Evolutionary conservation across 2,888 invertebrate genomes (phyloP).

Genomic region (Microchrysa polita): DNA sequence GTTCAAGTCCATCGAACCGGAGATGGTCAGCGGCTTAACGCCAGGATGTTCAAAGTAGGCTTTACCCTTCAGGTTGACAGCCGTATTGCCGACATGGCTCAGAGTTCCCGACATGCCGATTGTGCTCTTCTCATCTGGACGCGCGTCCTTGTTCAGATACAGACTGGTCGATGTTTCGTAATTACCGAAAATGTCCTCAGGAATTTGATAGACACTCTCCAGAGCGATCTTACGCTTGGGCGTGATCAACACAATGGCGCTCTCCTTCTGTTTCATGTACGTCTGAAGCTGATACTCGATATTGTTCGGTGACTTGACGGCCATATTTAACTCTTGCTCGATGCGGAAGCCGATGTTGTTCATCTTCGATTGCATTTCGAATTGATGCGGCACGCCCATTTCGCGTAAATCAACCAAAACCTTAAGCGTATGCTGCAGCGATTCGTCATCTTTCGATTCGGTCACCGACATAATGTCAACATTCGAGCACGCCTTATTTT

Average conservation of each 20-base stretch:
- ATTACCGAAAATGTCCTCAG: conserved; percentile 68
- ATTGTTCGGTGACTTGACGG: conserved; percentile 74
- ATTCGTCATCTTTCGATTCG: conserved; percentile 55
- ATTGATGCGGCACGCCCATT: conserved; percentile 78
- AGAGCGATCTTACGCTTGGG: conserved; percentile 75
- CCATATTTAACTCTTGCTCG: conserved; percentile 77
- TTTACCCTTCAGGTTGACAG: conserved; percentile 67
- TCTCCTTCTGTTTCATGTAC: conserved; percentile 72
- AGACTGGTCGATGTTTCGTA: conserved; percentile 72
- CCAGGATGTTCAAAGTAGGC: conserved; percentile 75
- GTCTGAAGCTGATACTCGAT: conserved; percentile 77
- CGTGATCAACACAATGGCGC: conserved; percentile 72
- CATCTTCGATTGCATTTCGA: conserved; percentile 75
- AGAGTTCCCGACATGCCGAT: conserved; percentile 68
- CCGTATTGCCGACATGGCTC: conserved; percentile 65
- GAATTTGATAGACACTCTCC: conserved; percentile 68
- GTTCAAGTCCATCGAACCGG: conserved; percentile 64
- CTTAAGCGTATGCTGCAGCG: conserved; percentile 71
- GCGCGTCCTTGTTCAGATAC: conserved; percentile 76
- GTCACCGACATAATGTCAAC: conserved; percentile 66
- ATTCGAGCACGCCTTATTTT: conserved; percentile 81
- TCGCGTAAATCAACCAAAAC: conserved; percentile 77
- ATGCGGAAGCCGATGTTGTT: conserved; percentile 67
- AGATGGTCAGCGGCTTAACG: conserved; percentile 67
- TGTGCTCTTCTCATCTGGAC: conserved; percentile 75